phyloP scores from a whole-genome alignment of 2,797 vertebrate species.

The Dallia pectoralis region DNA sequence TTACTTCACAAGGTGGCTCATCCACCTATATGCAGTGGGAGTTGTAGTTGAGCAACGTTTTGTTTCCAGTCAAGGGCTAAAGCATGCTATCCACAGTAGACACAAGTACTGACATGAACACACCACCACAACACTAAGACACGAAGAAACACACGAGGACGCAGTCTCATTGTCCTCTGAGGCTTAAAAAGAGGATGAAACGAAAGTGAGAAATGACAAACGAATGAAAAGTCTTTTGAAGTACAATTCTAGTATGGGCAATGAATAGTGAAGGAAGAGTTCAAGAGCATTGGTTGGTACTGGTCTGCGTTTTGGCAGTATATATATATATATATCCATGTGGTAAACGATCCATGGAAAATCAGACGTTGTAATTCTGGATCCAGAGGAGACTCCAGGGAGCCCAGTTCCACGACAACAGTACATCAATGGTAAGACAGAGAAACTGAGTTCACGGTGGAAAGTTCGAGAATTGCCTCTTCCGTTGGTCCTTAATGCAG shows the following conservation, averaged over 20 bases:
- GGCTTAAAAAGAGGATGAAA: conserved; percentile 61
- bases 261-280: background rate
- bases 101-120: conserved; percentile 82
- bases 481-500: conserved; percentile 48
- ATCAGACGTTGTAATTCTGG: conserved; percentile 39
- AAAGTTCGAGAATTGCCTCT: conserved; percentile 30
- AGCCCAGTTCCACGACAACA: conserved; percentile 52
- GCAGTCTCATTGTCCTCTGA: conserved; percentile 67
- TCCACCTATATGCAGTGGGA: conserved; percentile 73
- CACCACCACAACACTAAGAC: conserved; percentile 78
- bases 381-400: conserved; percentile 39
- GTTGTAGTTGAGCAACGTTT: conserved; percentile 73
- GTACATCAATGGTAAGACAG: conserved; percentile 39
- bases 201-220: conserved; percentile 40
- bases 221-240: conserved; percentile 6
- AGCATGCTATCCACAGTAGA: conserved; percentile 83
- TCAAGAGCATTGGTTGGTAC: conserved; percentile 48
- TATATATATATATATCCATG: conserved; percentile 58
- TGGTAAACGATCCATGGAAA: conserved; percentile 61
- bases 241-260: conserved; percentile 11
- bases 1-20: conserved; percentile 75
- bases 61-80: conserved; percentile 80
- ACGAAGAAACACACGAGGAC: conserved; percentile 75
- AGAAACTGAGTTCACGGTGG: conserved; percentile 36
- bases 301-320: conserved; percentile 67